Percentiles rank a stretch among this genome's conserved stretches.
Conservation (phyloP, 2,797 vertebrate species). For the Lagodon rhomboides region DNA sequence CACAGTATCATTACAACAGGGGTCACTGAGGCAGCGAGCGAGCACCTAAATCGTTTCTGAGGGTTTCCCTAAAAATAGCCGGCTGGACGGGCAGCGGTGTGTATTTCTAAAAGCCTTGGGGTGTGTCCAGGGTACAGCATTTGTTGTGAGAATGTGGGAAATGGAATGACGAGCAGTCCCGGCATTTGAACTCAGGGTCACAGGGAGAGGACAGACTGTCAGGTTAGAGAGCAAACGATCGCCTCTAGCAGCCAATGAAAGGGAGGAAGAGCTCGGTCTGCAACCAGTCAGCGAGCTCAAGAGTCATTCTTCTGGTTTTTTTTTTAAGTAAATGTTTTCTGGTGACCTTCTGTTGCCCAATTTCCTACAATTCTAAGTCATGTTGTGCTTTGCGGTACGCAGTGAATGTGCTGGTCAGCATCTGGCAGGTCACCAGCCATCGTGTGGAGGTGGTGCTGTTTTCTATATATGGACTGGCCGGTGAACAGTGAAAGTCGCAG, state of each 20-base stretch:
- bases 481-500: conserved; percentile 36
- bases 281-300: conserved; percentile 13
- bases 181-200: conserved; percentile 77
- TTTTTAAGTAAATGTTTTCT: conserved; percentile 20
- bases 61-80: conserved; percentile 68
- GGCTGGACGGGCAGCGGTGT: conserved; percentile 11
- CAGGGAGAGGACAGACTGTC: conserved; percentile 48
- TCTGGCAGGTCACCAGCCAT: conserved; percentile 35
- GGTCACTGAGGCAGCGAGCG: conserved; percentile 8
- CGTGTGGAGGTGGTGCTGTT: conserved; percentile 17
- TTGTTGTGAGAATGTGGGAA: conserved; percentile 79
- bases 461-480: conserved; percentile 31
- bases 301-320: conserved; percentile 34
- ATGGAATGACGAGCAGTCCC: conserved; percentile 77
- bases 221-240: conserved; percentile 32
- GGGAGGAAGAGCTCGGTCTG: neutral
- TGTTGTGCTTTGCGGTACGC: conserved; percentile 46
- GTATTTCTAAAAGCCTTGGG: conserved; percentile 67
- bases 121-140: conserved; percentile 70
- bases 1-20: conserved; percentile 44
- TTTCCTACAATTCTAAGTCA: conserved; percentile 49
- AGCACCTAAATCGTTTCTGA: conserved; percentile 15
- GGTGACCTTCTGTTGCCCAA: conserved; percentile 38
- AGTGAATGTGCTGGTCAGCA: conserved; percentile 49
- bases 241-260: conserved; percentile 39